phyloP scores from a whole-genome alignment of 1,140 invertebrate species.

The Drosophila santomea region DNA sequence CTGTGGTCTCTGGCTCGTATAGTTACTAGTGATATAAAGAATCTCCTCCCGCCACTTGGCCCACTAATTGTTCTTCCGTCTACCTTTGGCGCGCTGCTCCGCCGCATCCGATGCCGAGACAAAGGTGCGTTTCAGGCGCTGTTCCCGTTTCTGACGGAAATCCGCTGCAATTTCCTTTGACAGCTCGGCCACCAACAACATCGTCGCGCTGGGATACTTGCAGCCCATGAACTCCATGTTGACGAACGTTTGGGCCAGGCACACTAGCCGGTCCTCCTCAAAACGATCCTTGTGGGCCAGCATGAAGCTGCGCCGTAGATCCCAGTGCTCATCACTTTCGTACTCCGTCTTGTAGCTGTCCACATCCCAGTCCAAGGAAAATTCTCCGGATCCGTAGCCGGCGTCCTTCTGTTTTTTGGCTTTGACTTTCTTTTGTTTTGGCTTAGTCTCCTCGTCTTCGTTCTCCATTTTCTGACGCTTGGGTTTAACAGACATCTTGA shows the following conservation, averaged over 20 bases:
- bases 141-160: constrained; percentile 88
- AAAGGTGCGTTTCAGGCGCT: constrained; percentile 90
- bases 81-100: constrained; percentile 89
- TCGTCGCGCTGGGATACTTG: constrained; percentile 92
- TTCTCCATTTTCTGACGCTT: constrained; percentile 27
- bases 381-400: constrained; percentile 30
- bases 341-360: constrained; percentile 89
- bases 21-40: constrained; percentile 60
- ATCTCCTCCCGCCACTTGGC: constrained; percentile 26
- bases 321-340: constrained; percentile 94
- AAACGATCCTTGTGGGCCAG: constrained; percentile 89
- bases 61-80: constrained; percentile 77
- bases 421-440: constrained; percentile 30
- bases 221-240: constrained; percentile 94
- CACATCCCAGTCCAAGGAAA: constrained; percentile 86
- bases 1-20: constrained; percentile 57
- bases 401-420: constrained; percentile 10
- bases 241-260: constrained; percentile 92
- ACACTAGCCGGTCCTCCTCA: constrained; percentile 90
- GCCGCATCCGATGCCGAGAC: constrained; percentile 91
- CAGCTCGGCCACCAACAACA: constrained; percentile 90
- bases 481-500: constrained; percentile 45
- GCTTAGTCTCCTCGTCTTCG: not conserved
- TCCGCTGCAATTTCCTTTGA: constrained; percentile 89
- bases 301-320: constrained; percentile 91